Evolutionary conservation across 1,140 invertebrate species (phyloP).

Genomic region (Drosophila triauraria): DNA sequence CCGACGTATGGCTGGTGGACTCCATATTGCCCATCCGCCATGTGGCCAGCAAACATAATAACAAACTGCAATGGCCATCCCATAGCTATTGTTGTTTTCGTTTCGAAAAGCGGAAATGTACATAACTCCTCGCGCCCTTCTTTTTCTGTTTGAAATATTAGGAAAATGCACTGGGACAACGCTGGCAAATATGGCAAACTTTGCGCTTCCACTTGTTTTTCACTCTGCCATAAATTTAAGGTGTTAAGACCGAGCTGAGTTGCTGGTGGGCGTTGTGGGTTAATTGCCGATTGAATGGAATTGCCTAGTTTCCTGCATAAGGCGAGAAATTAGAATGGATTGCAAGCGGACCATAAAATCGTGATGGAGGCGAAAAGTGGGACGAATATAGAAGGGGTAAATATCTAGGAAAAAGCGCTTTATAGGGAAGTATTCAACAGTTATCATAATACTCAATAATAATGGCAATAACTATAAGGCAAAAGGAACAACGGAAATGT

Average conservation of each 20-base stretch:
- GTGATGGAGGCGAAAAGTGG: constrained; percentile 11
- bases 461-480: constrained; percentile 6
- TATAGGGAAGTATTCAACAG: background rate
- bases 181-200: constrained; percentile 52
- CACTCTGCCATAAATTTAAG: constrained; percentile 51
- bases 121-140: constrained; percentile 33
- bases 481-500: background rate
- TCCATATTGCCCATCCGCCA: constrained; percentile 63
- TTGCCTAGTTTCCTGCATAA: constrained; percentile 39
- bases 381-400: constrained; percentile 10
- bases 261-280: constrained; percentile 50
- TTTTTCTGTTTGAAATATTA: background rate
- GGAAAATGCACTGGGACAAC: constrained; percentile 30
- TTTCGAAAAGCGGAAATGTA: constrained; percentile 63
- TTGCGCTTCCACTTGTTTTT: constrained; percentile 11
- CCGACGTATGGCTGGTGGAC: constrained; percentile 39
- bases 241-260: constrained; percentile 49
- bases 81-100: constrained; percentile 47
- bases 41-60: constrained; percentile 63
- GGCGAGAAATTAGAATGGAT: constrained; percentile 30
- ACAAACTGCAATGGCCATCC: constrained; percentile 60
- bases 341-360: constrained; percentile 18
- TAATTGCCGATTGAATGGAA: constrained; percentile 60
- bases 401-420: background rate
- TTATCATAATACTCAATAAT: constrained; percentile 11